Percentiles rank a stretch among this genome's conserved stretches.
Evolutionary conservation across 2,888 invertebrate genomes (phyloP).

Genomic region (Yponomeuta evonymella): DNA sequence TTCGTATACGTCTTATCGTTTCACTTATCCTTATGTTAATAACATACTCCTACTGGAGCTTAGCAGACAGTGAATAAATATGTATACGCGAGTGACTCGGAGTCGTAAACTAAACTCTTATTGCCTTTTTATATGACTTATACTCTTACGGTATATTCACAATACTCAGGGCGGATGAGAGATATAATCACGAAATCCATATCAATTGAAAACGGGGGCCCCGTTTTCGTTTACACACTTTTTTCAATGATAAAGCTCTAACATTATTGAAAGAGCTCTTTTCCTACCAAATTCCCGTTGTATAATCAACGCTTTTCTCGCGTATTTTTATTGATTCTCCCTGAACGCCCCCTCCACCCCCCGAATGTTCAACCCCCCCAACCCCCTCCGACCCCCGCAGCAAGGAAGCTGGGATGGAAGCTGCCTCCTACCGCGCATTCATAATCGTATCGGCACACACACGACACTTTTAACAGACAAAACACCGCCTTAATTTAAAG

Average conservation of each 20-base stretch:
- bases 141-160: not conserved
- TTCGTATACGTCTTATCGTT: conserved; percentile 20
- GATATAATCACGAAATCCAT: not conserved
- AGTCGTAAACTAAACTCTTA: conserved; percentile 2
- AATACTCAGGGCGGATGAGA: not conserved
- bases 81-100: not conserved
- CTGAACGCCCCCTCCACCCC: conserved; percentile 44
- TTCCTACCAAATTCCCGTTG: conserved; percentile 64
- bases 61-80: conserved; percentile 11
- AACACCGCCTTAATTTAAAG: conserved; percentile 41
- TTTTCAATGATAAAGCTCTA: conserved; percentile 1
- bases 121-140: conserved; percentile 5
- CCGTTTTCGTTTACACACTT: conserved; percentile 9
- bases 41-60: not conserved
- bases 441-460: conserved; percentile 68
- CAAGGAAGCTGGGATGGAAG: conserved; percentile 66
- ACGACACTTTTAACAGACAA: conserved; percentile 18
- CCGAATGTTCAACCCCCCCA: conserved; percentile 29
- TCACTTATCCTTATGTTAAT: conserved; percentile 16
- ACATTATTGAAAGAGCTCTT: conserved; percentile 57
- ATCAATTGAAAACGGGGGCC: conserved; percentile 10
- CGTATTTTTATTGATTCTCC: conserved; percentile 75
- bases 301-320: conserved; percentile 75
- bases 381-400: not conserved
- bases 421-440: conserved; percentile 75